Conservation (phyloP, 1,140 invertebrate genomes). For the Ylistrum balloti region DNA sequence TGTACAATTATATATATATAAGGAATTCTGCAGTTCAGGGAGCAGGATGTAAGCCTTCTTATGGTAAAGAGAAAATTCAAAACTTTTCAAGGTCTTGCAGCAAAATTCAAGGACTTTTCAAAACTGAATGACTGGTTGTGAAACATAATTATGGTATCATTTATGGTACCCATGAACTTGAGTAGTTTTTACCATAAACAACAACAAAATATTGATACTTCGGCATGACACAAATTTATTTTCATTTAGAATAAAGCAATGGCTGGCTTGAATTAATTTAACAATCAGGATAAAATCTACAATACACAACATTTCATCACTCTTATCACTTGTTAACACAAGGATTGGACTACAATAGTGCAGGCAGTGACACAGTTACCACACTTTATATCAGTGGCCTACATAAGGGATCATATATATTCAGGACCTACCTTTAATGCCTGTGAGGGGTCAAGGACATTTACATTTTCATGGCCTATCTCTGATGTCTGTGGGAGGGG, state of each 20-base stretch:
- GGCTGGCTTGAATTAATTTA: slow-evolving; percentile 3
- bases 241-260: slow-evolving; percentile 36
- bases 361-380: slow-evolving; percentile 12
- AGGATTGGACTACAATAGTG: not conserved
- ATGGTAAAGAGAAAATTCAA: too few species aligned
- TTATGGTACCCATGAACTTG: too few species aligned
- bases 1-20: too few species aligned
- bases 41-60: too few species aligned
- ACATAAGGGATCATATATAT: not conserved
- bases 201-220: not conserved
- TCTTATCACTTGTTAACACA: not conserved
- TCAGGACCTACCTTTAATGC: not conserved
- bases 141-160: too few species aligned
- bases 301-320: not conserved
- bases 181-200: too few species aligned
- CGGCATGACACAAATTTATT: slow-evolving; percentile 37
- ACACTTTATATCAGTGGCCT: not conserved
- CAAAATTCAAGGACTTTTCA: too few species aligned
- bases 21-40: too few species aligned
- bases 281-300: slow-evolving; percentile 35
- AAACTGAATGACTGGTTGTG: too few species aligned
- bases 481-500: not conserved
- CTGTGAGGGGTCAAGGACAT: too few species aligned
- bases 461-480: not conserved
- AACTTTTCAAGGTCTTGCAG: too few species aligned